Percentiles rank a stretch among this genome's conserved stretches.
Conservation (phyloP, 2,888 invertebrate genomes). For the Abrostola triplasia region DNA sequence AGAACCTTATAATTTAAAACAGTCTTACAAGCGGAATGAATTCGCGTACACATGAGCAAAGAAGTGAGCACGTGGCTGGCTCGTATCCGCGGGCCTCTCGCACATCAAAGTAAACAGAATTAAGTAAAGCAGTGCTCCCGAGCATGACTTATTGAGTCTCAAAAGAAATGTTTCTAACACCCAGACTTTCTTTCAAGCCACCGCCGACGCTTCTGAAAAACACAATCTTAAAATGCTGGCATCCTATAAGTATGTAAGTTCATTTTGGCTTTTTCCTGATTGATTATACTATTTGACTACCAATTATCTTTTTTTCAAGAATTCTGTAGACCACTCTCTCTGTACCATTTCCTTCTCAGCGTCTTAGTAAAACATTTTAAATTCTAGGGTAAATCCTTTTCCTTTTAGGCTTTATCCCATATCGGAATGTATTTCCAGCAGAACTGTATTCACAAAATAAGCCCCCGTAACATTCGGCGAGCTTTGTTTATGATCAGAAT, state of each 20-base stretch:
- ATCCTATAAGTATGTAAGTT: constrained; percentile 45
- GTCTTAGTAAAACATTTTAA: too few relatives aligned
- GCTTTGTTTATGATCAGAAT: constrained; percentile 65
- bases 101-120: constrained; percentile 58
- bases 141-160: constrained; percentile 55
- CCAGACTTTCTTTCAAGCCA: constrained; percentile 38
- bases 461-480: constrained; percentile 52
- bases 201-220: constrained; percentile 40
- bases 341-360: too few relatives aligned
- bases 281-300: too few relatives aligned
- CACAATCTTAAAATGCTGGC: constrained; percentile 54
- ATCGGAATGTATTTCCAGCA: too few relatives aligned
- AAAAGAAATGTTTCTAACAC: constrained; percentile 46
- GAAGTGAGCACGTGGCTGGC: constrained; percentile 22
- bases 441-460: not conserved
- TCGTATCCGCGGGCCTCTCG: constrained; percentile 18
- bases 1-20: too few relatives aligned
- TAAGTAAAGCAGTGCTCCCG: constrained; percentile 47
- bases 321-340: too few relatives aligned
- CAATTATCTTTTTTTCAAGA: too few relatives aligned
- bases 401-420: too few relatives aligned
- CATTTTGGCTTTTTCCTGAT: too few relatives aligned
- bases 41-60: constrained; percentile 33
- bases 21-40: not conserved
- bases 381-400: too few relatives aligned